Conservation (phyloP, 1,140 invertebrate species). For the Steinernema feltiae region DNA sequence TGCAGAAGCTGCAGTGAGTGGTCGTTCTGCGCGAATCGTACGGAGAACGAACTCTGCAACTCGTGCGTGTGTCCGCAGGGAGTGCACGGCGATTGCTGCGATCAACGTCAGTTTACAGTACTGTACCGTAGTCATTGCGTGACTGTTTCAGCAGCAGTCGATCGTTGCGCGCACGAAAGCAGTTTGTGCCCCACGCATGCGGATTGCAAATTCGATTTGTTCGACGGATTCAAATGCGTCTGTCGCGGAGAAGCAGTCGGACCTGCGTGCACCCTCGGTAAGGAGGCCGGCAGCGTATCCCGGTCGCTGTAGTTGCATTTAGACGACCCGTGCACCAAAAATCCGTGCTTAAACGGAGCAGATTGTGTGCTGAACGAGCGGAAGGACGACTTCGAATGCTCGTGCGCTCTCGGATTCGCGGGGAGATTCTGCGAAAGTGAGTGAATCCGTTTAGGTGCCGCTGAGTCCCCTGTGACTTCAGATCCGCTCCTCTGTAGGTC, state of each 20-base stretch:
- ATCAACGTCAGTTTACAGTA: neutral
- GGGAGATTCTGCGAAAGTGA: neutral
- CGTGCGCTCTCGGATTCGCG: neutral
- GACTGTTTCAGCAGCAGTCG: neutral
- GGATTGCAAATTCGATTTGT: neutral
- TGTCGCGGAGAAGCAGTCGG: neutral
- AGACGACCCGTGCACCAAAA: neutral
- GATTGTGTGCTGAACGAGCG: neutral
- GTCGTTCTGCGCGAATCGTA: neutral
- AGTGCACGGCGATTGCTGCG: neutral
- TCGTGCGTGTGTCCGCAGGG: neutral
- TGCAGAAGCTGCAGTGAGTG: neutral
- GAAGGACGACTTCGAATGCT: neutral
- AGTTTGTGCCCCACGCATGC: neutral
- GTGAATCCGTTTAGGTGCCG: neutral
- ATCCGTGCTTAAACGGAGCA: neutral
- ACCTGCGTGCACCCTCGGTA: neutral
- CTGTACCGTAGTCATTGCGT: neutral
- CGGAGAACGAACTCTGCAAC: neutral
- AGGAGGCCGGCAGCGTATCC: neutral
- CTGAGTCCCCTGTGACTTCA: neutral
- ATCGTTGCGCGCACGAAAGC: neutral
- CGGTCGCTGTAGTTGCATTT: too few species aligned
- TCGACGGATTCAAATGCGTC: neutral
- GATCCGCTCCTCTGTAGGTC: neutral